phyloP scores from a whole-genome alignment of 2,888 invertebrate genomes.

The Papilio demoleus region DNA sequence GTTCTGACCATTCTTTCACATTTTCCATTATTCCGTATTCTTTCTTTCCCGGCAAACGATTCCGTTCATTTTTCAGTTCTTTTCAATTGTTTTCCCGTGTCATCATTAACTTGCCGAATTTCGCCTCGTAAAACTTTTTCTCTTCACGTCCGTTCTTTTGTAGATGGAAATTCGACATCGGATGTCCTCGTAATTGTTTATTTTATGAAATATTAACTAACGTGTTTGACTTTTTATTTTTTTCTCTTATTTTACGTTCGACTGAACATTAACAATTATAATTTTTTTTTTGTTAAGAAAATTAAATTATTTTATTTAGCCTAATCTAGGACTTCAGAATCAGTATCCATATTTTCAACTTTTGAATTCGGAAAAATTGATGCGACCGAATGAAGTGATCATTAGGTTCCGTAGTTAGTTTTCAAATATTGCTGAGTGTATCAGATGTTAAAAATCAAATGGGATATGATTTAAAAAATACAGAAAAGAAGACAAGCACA shows the following conservation, averaged over 20 bases:
- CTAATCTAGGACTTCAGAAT: no score
- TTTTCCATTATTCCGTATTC: conserved; percentile 73
- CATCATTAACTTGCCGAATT: conserved; percentile 76
- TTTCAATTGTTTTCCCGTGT: conserved; percentile 73
- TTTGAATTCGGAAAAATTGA: no score
- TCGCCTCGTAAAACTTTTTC: conserved; percentile 52
- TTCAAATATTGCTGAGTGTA: no score
- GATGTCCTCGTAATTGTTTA: conserved; percentile 40
- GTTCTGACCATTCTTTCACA: conserved; percentile 72
- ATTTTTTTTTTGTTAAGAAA: no score
- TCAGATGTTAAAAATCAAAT: no score
- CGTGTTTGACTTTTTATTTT: not conserved
- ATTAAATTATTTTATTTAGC: no score
- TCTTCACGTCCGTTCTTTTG: conserved; percentile 45
- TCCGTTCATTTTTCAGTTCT: conserved; percentile 73
- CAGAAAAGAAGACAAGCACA: not conserved
- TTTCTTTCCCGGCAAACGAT: conserved; percentile 73
- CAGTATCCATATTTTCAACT: no score
- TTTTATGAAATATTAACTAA: not conserved
- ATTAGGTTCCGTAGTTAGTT: no score
- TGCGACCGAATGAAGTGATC: no score
- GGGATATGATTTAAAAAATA: not conserved
- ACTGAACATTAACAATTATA: not conserved
- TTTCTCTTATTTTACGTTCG: not conserved
- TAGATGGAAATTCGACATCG: conserved; percentile 46